Conservation (phyloP, 2,797 vertebrate species). For the Microctenopoma stevenorrisi region DNA sequence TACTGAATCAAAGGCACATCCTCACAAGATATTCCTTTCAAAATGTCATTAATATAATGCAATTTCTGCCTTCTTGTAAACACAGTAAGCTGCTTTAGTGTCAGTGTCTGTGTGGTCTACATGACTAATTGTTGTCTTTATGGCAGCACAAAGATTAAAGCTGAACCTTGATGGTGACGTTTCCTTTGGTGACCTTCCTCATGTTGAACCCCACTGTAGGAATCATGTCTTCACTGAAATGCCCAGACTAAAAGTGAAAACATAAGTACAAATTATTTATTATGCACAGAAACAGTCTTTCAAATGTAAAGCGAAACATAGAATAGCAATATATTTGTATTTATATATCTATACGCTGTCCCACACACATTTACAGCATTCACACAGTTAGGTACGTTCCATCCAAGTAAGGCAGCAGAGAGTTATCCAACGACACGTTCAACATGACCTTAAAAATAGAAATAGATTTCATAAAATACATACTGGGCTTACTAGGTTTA, state of each 20-base stretch:
- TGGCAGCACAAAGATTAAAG: conserved; percentile 14
- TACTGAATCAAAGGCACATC: conserved; percentile 62
- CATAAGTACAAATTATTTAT: neutral
- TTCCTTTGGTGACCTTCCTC: conserved; percentile 98
- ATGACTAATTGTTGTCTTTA: neutral
- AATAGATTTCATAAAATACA: neutral
- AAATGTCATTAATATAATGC: conserved; percentile 17
- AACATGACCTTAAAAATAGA: neutral
- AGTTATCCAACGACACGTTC: neutral
- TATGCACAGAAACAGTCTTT: neutral
- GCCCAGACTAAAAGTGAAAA: conserved; percentile 88
- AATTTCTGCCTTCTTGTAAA: neutral
- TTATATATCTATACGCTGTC: neutral
- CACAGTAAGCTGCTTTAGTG: neutral
- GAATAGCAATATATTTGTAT: neutral
- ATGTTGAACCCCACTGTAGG: conserved; percentile 99
- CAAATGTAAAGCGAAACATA: too few species aligned
- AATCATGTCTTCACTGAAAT: conserved; percentile 99
- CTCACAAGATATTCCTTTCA: conserved; percentile 4
- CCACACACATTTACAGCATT: neutral
- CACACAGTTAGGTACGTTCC: neutral
- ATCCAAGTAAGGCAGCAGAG: neutral
- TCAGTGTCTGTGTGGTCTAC: neutral
- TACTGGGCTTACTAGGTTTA: neutral
- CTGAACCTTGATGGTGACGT: conserved; percentile 97